Percentiles rank a stretch among this genome's conserved stretches.
These are phyloP conservation scores for Poecile atricapillus DNA, from an alignment of 2,113 vertebrate species.

Conservation along the genomic window DNA sequence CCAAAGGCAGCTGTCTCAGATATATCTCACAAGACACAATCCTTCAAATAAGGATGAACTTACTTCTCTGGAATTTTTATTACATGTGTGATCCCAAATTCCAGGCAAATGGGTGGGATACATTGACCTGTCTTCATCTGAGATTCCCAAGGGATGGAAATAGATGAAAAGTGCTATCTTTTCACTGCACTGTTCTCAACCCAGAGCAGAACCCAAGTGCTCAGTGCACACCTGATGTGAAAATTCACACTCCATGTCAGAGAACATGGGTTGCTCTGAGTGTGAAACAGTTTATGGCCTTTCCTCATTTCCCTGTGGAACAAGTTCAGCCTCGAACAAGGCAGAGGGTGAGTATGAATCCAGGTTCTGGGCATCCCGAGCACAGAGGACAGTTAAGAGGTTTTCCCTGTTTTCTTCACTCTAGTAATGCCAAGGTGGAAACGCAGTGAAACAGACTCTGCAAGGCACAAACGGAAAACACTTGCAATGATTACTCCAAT, in stretches of 20 bases:
- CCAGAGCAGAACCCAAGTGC: not conserved
- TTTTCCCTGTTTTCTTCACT: not conserved
- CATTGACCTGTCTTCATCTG: not conserved
- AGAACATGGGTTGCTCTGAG: not conserved
- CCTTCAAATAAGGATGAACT: not conserved
- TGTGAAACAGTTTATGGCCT: not conserved
- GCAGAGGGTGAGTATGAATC: not conserved
- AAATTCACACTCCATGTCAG: not conserved
- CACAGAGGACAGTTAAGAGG: not conserved
- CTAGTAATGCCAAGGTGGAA: not conserved
- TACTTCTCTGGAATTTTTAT: not conserved
- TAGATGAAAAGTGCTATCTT: not conserved
- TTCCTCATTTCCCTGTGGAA: not conserved
- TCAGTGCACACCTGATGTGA: not conserved
- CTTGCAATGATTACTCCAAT: not conserved
- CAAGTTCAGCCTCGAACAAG: not conserved
- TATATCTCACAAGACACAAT: not conserved
- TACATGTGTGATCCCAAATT: not conserved
- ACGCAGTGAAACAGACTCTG: not conserved
- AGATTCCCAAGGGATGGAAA: not conserved
- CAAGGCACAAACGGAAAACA: not conserved
- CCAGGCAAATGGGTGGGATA: not conserved
- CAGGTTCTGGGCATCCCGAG: not conserved
- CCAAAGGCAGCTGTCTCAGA: not conserved
- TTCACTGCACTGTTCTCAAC: not conserved